Evolutionary conservation across 2,888 invertebrate genomes (phyloP).

Genomic region (Philopedon plagiatum): DNA sequence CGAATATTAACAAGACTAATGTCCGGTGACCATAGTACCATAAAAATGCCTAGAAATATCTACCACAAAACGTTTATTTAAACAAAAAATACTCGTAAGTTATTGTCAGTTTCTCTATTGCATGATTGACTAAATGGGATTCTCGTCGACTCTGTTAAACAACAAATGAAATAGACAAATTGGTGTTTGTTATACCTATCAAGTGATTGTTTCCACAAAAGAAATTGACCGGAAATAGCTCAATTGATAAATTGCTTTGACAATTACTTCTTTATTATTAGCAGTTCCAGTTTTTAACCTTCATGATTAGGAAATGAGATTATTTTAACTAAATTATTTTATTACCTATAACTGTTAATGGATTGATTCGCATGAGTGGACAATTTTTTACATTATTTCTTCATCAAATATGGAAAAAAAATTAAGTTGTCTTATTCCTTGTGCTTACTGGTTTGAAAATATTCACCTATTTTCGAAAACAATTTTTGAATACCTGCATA

Average conservation of each 20-base stretch:
- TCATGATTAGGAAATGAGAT: background rate
- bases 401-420: too few species aligned
- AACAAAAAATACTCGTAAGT: background rate
- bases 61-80: background rate
- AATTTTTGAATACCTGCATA: too few species aligned
- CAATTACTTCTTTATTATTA: slow-evolving; percentile 31
- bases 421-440: too few species aligned
- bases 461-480: too few species aligned
- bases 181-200: slow-evolving; percentile 46
- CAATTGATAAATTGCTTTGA: slow-evolving; percentile 40
- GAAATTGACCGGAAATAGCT: slow-evolving; percentile 46
- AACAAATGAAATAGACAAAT: slow-evolving; percentile 33
- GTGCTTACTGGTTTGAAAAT: too few species aligned
- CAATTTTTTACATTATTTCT: too few species aligned
- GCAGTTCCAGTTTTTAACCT: slow-evolving; percentile 14
- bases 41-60: background rate
- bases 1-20: too few species aligned
- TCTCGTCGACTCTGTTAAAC: slow-evolving; percentile 17
- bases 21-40: too few species aligned
- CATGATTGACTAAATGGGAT: slow-evolving; percentile 12
- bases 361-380: too few species aligned
- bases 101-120: background rate
- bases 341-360: too few species aligned
- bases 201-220: slow-evolving; percentile 42
- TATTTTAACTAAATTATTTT: too few species aligned